Percentiles rank a stretch among this genome's conserved stretches.
Evolutionary conservation across 2,888 invertebrate species (phyloP).

Genomic region (Nyleta sp.): DNA sequence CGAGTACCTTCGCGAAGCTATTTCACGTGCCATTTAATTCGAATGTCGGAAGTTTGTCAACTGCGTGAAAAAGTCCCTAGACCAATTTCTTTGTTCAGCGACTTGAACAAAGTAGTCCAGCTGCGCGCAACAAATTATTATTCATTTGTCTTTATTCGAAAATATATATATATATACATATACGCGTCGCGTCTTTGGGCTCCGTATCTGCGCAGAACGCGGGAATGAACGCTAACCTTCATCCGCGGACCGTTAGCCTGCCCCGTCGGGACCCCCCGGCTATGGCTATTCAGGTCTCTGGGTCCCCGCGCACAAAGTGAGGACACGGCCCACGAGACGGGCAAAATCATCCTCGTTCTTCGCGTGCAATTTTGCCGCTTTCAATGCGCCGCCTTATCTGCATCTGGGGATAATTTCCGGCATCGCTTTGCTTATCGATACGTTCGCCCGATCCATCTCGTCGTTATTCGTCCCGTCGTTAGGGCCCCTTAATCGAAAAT

Average conservation of each 20-base stretch:
- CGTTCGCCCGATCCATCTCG: slow-evolving; percentile 24
- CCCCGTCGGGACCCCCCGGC: slow-evolving; percentile 77
- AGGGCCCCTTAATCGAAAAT: slow-evolving; percentile 8
- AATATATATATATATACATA: too few relatives aligned
- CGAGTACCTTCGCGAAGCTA: too few relatives aligned
- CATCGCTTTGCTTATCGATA: slow-evolving; percentile 31
- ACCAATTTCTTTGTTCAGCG: not conserved
- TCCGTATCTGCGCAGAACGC: slow-evolving; percentile 53
- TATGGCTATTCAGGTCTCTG: slow-evolving; percentile 82
- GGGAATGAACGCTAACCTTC: slow-evolving; percentile 75
- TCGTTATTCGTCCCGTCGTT: slow-evolving; percentile 12
- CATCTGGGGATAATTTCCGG: slow-evolving; percentile 51
- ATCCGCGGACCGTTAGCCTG: slow-evolving; percentile 81
- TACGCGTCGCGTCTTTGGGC: slow-evolving; percentile 34
- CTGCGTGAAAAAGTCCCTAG: slow-evolving; percentile 4
- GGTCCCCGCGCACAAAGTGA: slow-evolving; percentile 74
- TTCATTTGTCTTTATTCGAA: slow-evolving; percentile 28
- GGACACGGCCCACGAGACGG: slow-evolving; percentile 61
- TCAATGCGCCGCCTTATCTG: slow-evolving; percentile 42
- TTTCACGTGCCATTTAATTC: too few relatives aligned
- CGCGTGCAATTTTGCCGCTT: slow-evolving; percentile 50
- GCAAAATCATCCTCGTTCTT: slow-evolving; percentile 62
- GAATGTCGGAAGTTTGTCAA: too few relatives aligned
- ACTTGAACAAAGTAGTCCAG: not conserved
- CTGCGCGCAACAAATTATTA: not conserved